Evolutionary conservation across 2,113 vertebrate genomes (phyloP).

Genomic region (Balaeniceps rex): DNA sequence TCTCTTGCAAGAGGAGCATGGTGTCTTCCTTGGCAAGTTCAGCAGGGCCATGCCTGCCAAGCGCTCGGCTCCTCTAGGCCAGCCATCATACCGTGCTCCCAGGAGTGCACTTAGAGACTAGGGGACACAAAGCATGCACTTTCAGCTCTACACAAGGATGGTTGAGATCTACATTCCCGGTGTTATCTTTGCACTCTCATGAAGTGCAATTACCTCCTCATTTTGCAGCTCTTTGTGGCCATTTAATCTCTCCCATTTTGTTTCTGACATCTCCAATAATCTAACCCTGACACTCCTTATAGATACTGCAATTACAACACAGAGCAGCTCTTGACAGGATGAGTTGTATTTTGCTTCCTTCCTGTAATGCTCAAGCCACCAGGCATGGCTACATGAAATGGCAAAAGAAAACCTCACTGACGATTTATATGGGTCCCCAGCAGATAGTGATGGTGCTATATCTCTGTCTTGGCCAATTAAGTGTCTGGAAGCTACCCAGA

Average conservation of each 20-base stretch:
- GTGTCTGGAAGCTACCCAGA: not conserved
- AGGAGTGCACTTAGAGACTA: not conserved
- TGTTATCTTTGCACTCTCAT: not conserved
- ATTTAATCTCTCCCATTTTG: constrained; percentile 39
- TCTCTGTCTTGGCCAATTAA: constrained; percentile 10
- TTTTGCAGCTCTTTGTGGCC: constrained; percentile 23
- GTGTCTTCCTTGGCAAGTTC: not conserved
- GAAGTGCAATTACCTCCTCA: constrained; percentile 39
- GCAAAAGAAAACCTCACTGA: not conserved
- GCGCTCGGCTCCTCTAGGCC: accelerated
- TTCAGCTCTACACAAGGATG: not conserved
- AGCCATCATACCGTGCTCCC: not conserved
- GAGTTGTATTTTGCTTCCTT: not conserved
- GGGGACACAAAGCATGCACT: not conserved
- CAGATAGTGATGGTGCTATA: not conserved
- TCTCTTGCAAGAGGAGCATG: not conserved
- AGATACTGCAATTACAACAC: constrained; percentile 22
- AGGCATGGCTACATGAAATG: not conserved
- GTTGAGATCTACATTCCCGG: not conserved
- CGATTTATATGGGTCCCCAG: not conserved
- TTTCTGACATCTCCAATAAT: constrained; percentile 55
- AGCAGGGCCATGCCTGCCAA: accelerated
- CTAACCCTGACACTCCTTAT: not conserved
- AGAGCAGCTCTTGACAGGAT: constrained; percentile 4
- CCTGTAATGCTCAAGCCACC: not conserved